Conservation (phyloP, 2,797 vertebrate species). For the Delichon dasypus region DNA sequence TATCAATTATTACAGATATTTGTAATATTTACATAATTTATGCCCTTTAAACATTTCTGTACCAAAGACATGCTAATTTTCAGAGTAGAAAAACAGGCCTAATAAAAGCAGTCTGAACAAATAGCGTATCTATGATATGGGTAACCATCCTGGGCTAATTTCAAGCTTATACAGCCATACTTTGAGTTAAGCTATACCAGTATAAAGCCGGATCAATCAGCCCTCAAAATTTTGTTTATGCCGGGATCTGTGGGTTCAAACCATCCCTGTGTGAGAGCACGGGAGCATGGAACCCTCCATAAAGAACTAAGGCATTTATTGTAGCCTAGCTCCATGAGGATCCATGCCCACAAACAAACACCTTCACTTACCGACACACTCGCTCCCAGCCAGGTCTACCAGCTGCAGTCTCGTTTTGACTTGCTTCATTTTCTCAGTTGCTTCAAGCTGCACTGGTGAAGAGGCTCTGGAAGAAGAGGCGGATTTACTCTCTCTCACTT, state of each 20-base stretch:
- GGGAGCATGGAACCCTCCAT: background rate
- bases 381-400: constrained; percentile 88
- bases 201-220: background rate
- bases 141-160: background rate
- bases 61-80: constrained; percentile 29
- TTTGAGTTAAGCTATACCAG: background rate
- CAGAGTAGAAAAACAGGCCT: constrained; percentile 17
- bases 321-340: background rate
- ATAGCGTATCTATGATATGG: background rate
- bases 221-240: background rate
- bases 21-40: constrained; percentile 28
- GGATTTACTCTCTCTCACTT: background rate
- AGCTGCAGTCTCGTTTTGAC: constrained; percentile 82
- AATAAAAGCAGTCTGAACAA: constrained; percentile 46
- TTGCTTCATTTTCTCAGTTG: constrained; percentile 24
- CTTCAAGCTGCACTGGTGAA: background rate
- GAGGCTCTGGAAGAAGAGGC: background rate
- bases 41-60: background rate
- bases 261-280: background rate
- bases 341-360: background rate
- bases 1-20: constrained; percentile 23
- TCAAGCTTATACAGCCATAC: background rate
- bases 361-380: constrained; percentile 77
- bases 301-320: background rate
- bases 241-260: background rate